phyloP scores from a whole-genome alignment of 2,888 invertebrate species.

The Trichacis sp. region DNA sequence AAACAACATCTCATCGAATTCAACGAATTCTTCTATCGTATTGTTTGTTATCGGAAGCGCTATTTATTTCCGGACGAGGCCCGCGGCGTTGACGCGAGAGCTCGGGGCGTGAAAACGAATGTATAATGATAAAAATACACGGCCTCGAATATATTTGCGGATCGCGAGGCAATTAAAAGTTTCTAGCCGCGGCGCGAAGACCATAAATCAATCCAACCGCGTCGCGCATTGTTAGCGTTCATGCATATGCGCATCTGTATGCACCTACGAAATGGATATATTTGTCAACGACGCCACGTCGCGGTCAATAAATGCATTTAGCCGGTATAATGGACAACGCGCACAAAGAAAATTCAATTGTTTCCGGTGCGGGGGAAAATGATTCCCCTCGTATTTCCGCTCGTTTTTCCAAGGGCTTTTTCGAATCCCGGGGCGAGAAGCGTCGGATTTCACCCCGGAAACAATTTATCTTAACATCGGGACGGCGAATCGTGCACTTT shows the following conservation, averaged over 20 bases:
- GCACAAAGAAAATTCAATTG: slow-evolving; percentile 6
- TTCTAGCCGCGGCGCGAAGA: slow-evolving; percentile 49
- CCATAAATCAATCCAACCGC: slow-evolving; percentile 46
- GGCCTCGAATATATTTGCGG: slow-evolving; percentile 22
- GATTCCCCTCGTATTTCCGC: slow-evolving; percentile 1
- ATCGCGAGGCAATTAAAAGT: slow-evolving; percentile 56
- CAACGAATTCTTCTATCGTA: no score
- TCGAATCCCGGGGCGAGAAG: neutral
- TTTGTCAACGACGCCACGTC: slow-evolving; percentile 3
- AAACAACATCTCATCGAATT: no score
- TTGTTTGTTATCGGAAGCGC: neutral
- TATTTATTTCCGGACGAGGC: slow-evolving; percentile 22
- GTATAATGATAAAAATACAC: slow-evolving; percentile 13
- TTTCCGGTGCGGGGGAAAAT: slow-evolving; percentile 3
- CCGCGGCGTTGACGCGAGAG: slow-evolving; percentile 19
- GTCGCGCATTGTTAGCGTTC: slow-evolving; percentile 21
- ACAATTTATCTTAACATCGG: neutral
- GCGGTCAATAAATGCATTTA: slow-evolving; percentile 4
- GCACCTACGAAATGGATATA: neutral
- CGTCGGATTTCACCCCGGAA: neutral
- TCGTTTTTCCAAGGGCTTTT: slow-evolving; percentile 1
- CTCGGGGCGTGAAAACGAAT: slow-evolving; percentile 8
- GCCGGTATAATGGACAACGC: slow-evolving; percentile 3
- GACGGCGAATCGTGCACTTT: neutral
- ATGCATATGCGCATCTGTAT: neutral